Evolutionary conservation across 1,140 invertebrate genomes (phyloP), one percentile per base, ranked within the genome.

Genomic region (Anoplolepis gracilipes): DNA sequence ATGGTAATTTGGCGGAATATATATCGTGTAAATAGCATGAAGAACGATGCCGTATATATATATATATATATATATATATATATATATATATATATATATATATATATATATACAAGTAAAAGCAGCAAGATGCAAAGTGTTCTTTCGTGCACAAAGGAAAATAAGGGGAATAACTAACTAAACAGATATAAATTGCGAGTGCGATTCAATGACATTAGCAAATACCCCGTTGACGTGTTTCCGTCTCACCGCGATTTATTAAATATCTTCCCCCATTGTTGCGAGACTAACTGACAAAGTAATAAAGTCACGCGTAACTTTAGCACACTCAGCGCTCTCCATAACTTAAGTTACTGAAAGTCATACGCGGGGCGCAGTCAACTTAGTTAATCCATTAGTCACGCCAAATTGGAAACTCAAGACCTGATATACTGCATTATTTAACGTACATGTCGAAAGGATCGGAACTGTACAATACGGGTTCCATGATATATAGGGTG

Each of bases 381-480:
- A 82, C 78, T 82, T 72, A 13, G 67, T 82, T 82, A 82, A 82
- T 82, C 36, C 36, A 73, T 82, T 73, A 82, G 53, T 73, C 53
- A 49, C 19, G 36, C 13, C 67, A 36, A 82, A 59, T 59, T 36
- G 36, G 16, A 28, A 72, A 73, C 36, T 73, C 13, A 16, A 59
- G 67, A 2, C 7, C 53, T 59, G 36, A 36, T 77, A 64, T 64
- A 77, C 28, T 39, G 53, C 36, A 61, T 42, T 61, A 61, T 73
- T 73, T 16, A 39, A 33, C 16, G 30, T 16, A 67, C 16, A 33
- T 25, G 55, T 30, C 11, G 42, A 22, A 25, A 78, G 61, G 30
- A 25, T 39, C 6, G 42, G 11, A 59, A 69, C 42, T 53, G 6
- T 28, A 25, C 53, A 3, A 22, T 53, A 39, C 33, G 13, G 2